phyloP scores from a whole-genome alignment of 2,113 vertebrate genomes.

The Patagioenas fasciata region DNA sequence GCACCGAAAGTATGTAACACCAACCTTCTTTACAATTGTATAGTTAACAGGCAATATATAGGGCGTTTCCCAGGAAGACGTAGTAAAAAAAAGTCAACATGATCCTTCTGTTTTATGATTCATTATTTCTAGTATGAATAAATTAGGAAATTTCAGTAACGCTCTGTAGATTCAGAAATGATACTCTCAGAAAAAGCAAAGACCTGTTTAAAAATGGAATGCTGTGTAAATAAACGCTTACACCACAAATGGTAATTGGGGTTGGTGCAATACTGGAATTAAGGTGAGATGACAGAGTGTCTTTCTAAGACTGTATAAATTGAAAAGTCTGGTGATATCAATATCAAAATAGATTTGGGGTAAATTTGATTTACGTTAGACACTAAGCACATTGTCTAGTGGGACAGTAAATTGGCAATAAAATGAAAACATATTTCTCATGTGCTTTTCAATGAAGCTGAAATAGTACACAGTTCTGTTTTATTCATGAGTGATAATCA shows the following conservation, averaged over 20 bases:
- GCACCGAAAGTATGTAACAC: neutral
- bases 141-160: neutral
- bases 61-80: neutral
- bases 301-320: neutral
- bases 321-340: neutral
- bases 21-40: fast-evolving
- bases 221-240: fast-evolving
- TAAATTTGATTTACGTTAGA: neutral
- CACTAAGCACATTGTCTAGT: neutral
- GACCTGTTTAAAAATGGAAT: neutral
- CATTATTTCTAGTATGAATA: neutral
- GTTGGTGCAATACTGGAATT: neutral
- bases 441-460: neutral
- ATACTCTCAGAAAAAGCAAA: neutral
- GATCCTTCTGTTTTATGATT: neutral
- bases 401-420: neutral
- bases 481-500: neutral
- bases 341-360: neutral
- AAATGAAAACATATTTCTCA: neutral
- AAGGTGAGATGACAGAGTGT: neutral
- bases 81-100: neutral
- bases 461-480: neutral
- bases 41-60: neutral
- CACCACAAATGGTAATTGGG: neutral
- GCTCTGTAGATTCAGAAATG: neutral